phyloP scores from a whole-genome alignment of 2,113 vertebrate species.

The Ctenodactylus gundi region DNA sequence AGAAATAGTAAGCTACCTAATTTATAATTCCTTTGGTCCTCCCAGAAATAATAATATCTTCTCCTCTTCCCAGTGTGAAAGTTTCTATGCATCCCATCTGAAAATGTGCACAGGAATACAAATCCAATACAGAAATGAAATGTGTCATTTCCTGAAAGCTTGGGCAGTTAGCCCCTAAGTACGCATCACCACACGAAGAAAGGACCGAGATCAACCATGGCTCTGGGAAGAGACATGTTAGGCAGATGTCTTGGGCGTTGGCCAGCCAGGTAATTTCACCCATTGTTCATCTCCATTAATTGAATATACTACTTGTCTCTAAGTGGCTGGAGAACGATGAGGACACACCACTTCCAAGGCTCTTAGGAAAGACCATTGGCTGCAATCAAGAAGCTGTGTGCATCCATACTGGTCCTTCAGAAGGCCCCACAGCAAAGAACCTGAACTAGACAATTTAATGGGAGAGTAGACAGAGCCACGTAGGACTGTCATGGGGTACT shows the following conservation, averaged over 20 bases:
- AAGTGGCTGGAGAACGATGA: not conserved
- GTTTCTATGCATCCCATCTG: constrained; percentile 11
- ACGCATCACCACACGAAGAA: not conserved
- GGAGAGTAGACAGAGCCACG: not conserved
- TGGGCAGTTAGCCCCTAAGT: not conserved
- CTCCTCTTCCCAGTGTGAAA: constrained; percentile 20
- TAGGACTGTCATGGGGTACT: too few species aligned
- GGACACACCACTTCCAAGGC: not conserved
- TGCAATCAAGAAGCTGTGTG: not conserved
- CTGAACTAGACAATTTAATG: not conserved
- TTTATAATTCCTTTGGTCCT: constrained; percentile 41
- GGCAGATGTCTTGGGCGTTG: not conserved
- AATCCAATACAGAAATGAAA: constrained; percentile 24
- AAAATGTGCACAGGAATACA: constrained; percentile 54
- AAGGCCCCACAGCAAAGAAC: not conserved
- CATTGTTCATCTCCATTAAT: not conserved
- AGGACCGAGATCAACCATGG: not conserved
- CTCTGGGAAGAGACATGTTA: not conserved
- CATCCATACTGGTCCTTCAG: not conserved
- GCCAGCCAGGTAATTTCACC: not conserved
- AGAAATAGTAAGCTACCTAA: constrained; percentile 4
- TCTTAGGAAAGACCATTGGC: not conserved
- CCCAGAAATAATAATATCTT: constrained; percentile 47
- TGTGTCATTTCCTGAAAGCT: constrained; percentile 31
- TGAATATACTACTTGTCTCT: not conserved